phyloP scores from a whole-genome alignment of 2,797 vertebrate species.

The Peromyscus attwateri region DNA sequence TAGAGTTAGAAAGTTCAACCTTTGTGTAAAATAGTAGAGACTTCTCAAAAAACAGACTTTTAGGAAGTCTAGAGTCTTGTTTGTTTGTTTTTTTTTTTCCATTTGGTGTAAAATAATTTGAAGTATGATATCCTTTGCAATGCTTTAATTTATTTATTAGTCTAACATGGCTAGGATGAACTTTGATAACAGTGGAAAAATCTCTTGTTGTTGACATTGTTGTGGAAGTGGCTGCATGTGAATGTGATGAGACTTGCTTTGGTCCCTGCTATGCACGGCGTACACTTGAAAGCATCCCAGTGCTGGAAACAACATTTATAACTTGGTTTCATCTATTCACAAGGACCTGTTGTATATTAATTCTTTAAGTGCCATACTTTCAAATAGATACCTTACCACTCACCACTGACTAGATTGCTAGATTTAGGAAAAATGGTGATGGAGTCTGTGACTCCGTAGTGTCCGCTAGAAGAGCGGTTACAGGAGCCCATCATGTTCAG shows the following conservation, averaged over 20 bases:
- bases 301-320: not conserved
- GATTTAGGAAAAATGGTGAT: conserved; percentile 24
- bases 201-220: not conserved
- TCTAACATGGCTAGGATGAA: conserved; percentile 33
- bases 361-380: conserved; percentile 49
- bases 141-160: conserved; percentile 46
- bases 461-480: not conserved
- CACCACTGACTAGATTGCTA: not conserved
- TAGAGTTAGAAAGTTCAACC: conserved; percentile 24
- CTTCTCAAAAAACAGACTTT: not conserved
- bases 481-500: not conserved
- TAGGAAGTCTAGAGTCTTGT: conserved; percentile 15
- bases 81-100: not conserved
- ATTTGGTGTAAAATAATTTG: conserved; percentile 65
- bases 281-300: not conserved
- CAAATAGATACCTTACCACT: not conserved
- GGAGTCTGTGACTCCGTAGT: not conserved
- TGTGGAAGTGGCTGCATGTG: not conserved
- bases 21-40: conserved; percentile 3
- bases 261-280: not conserved
- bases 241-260: conserved; percentile 6
- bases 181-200: conserved; percentile 51
- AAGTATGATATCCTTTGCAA: conserved; percentile 39
- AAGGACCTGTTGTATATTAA: not conserved
- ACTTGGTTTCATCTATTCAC: not conserved